These are phyloP conservation scores for Phortica magna DNA, from an alignment of 2,888 invertebrate species.

Conservation along the genomic window DNA sequence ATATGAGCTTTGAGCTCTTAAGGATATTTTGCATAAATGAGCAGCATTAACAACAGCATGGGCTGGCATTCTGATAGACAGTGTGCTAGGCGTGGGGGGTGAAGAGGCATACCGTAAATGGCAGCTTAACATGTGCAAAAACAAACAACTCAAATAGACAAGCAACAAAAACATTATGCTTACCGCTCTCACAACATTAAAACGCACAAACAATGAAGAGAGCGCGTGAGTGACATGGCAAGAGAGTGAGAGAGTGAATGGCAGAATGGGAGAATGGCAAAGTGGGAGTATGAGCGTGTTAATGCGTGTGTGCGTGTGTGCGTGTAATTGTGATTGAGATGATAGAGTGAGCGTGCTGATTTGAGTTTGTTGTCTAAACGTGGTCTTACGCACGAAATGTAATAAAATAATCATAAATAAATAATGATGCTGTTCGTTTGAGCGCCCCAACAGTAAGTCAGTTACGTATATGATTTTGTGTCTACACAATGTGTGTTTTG, in stretches of 20 bases:
- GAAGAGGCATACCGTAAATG: background rate
- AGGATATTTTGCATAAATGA: constrained; percentile 30
- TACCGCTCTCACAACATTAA: background rate
- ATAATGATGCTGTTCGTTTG: constrained; percentile 57
- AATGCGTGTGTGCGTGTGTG: too few relatives aligned
- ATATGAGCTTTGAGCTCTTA: constrained; percentile 37
- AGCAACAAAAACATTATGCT: constrained; percentile 12
- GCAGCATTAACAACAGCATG: background rate
- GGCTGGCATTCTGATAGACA: too few relatives aligned
- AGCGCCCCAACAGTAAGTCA: constrained; percentile 41
- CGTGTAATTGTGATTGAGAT: too few relatives aligned
- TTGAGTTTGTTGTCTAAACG: constrained; percentile 30
- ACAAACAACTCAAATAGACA: constrained; percentile 46
- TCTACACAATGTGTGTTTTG: background rate
- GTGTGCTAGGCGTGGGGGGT: background rate
- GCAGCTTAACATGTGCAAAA: background rate
- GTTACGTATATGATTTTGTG: background rate
- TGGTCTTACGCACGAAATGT: constrained; percentile 47
- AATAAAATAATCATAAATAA: constrained; percentile 73
- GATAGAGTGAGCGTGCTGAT: constrained; percentile 1
- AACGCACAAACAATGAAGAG: background rate
- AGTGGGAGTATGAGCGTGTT: too few relatives aligned
- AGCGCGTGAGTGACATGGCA: too few relatives aligned
- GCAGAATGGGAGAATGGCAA: too few relatives aligned
- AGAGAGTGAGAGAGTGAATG: too few relatives aligned